phyloP scores from a whole-genome alignment of 2,113 vertebrate species.

The Circaetus gallicus region DNA sequence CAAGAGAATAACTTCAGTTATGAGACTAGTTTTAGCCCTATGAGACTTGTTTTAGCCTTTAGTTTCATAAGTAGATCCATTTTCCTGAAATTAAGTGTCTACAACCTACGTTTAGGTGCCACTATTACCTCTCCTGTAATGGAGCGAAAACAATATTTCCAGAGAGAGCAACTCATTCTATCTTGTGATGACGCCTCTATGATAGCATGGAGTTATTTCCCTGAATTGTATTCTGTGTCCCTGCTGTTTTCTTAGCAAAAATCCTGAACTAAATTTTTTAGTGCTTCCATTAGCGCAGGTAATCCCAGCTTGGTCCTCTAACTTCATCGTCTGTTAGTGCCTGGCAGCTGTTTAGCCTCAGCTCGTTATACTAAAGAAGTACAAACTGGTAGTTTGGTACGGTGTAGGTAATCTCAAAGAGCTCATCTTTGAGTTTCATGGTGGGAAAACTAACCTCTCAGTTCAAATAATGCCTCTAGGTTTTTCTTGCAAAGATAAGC shows the following conservation, averaged over 20 bases:
- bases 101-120: background rate
- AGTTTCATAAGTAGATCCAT: background rate
- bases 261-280: background rate
- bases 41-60: background rate
- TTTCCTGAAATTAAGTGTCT: background rate
- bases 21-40: background rate
- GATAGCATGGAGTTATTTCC: background rate
- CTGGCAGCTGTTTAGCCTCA: background rate
- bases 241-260: background rate
- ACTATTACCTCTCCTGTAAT: background rate
- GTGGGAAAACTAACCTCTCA: background rate
- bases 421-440: background rate
- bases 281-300: background rate
- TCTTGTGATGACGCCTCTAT: background rate
- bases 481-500: background rate
- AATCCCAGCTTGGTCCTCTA: background rate
- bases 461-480: background rate
- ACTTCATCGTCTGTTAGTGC: rapidly evolving
- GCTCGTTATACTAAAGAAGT: background rate
- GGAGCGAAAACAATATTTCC: background rate
- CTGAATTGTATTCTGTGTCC: background rate
- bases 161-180: background rate
- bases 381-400: background rate
- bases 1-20: background rate
- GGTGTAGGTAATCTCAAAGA: background rate